Conservation (phyloP, 2,113 vertebrate genomes). For the rat (Rattus norvegicus) region DNA sequence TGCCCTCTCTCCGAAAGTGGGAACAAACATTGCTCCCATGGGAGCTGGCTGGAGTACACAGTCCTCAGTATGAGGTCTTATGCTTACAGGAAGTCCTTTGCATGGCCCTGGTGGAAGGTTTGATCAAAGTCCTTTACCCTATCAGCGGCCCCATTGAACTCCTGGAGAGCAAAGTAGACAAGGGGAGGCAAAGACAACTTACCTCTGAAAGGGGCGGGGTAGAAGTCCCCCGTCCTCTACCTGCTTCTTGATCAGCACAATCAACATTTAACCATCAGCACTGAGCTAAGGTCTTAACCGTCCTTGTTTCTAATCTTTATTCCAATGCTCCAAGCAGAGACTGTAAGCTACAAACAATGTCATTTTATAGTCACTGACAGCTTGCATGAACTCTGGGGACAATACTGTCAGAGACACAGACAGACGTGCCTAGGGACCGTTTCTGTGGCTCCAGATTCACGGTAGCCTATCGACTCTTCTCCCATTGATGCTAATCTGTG, state of each 20-base stretch:
- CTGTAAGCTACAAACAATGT: neutral
- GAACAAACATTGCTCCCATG: accelerated
- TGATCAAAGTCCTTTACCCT: neutral
- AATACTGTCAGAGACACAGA: neutral
- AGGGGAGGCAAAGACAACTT: neutral
- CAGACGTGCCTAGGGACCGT: neutral
- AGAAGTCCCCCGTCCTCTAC: accelerated
- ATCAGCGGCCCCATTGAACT: neutral
- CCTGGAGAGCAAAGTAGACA: neutral
- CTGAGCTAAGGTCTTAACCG: neutral
- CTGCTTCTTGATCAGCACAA: neutral
- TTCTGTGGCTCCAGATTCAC: neutral
- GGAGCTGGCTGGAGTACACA: neutral
- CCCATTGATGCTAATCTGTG: neutral
- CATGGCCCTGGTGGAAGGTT: neutral
- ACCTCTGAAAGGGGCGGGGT: neutral
- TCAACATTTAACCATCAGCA: neutral
- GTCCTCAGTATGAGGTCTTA: neutral
- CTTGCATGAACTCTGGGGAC: neutral
- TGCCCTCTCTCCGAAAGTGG: neutral
- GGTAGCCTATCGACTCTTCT: neutral
- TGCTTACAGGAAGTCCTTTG: neutral
- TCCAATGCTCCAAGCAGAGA: neutral
- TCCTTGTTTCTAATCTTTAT: conserved; percentile 1
- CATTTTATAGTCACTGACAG: neutral